Conservation (phyloP, 2,113 vertebrate genomes). For the Accipiter virgatus region DNA sequence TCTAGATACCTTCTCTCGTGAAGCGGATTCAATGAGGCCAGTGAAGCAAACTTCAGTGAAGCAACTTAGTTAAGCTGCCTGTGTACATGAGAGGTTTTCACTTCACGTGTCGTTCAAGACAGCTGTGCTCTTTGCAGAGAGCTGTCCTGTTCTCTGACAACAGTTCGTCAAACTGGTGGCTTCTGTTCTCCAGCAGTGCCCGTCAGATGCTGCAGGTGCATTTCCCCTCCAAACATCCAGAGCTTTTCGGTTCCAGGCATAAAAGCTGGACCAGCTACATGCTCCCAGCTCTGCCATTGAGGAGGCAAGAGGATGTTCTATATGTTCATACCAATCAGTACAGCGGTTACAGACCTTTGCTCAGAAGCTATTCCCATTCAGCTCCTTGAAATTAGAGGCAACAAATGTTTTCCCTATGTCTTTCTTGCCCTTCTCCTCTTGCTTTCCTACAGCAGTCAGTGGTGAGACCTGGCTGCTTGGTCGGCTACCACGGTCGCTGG, state of each 20-base stretch:
- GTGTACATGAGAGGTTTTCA: rapidly evolving
- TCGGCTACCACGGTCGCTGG: not conserved
- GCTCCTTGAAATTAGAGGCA: not conserved
- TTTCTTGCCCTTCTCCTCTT: not conserved
- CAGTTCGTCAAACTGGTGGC: not conserved
- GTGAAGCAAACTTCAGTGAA: not conserved
- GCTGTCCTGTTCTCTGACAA: not conserved
- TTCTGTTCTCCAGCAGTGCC: not conserved
- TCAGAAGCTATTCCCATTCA: not conserved
- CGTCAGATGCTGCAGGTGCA: not conserved
- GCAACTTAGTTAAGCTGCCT: not conserved
- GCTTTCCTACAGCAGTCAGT: not conserved
- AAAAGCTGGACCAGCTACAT: rapidly evolving
- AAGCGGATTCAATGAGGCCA: not conserved
- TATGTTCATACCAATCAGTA: not conserved
- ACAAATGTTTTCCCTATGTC: rapidly evolving
- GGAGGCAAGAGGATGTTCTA: not conserved
- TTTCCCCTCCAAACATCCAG: not conserved
- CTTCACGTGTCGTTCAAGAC: not conserved
- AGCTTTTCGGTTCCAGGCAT: not conserved
- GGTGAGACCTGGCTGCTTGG: not conserved
- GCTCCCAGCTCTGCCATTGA: not conserved
- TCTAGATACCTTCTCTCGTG: not conserved
- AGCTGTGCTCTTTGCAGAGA: not conserved
- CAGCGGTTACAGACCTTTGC: not conserved